Evolutionary conservation across 2,113 vertebrate genomes (phyloP), one percentile per base, ranked within the genome.

Genomic region (Serilophus lunatus): DNA sequence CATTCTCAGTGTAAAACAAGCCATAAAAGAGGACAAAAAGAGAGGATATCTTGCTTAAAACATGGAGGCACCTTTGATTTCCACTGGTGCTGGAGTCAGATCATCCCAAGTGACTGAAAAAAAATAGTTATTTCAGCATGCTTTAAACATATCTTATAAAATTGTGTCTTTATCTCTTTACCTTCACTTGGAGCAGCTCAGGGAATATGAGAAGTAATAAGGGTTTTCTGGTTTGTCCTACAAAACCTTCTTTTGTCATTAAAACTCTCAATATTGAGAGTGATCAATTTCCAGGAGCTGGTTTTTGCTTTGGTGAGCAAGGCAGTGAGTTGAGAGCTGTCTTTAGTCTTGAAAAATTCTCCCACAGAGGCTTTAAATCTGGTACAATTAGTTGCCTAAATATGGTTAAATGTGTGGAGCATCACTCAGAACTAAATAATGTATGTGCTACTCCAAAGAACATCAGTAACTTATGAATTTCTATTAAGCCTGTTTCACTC

Each of bases 371-470:
- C 33, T 75, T 60, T 89, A 78, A 44, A 88, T 82, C 47, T 84
- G 91, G 76, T 25, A 71, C 66, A 93, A 65, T 86, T 90, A 95
- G 59, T 59, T 94, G 88, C 68, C 88, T 96, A 95, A 94, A 96
- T 96, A 71, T 59, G 78, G 90, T 60, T 96, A 92, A 96, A 90
- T 88, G 51, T 38, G 40, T 88, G 85, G 29, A 74, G 20, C 54
- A 95, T 95, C 78, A 45, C 88, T 92, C 91, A 92, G 70, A 97
- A 70, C 92, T 97, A 97, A 98, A 97, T 97, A 96, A 97, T 96
- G 61, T 76, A 97, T 96, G 84, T 78, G 92, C 89, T 96, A 96
- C 90, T 97, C 65, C 47, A 92, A 94, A 97, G 96, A 97, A 93
- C 86, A 91, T 77, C 26, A 47, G 86, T 96, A 95, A 96, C 93